Base-by-base conservation (phyloP, 2,113 vertebrate genomes). In the Orthonyx spaldingii region DNA sequence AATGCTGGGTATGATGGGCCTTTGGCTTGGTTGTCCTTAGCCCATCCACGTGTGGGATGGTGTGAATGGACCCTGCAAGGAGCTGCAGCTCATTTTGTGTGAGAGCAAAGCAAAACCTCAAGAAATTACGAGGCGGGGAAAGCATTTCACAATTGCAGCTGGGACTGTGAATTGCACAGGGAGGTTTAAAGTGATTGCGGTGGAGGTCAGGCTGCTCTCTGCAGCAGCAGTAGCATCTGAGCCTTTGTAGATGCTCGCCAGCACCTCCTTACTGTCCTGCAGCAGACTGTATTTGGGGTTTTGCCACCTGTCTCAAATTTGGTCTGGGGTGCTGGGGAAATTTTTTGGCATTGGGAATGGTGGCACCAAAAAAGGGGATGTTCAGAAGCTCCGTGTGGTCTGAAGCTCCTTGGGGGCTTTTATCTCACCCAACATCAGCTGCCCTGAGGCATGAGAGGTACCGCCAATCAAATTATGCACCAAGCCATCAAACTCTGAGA, bases 101-200 rank as follows among this genome's bases (percentile, higher is more conserved):
- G 15, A 66, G 39, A 82, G 41, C 28, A 37, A 61, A 68, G 53
- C 18, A 56, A 76, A 80, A 72, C 1, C 0, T n/a, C 0, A 2
- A 80, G 91, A 83, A 83, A 81, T 78, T 35, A 53, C 0, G 2
- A 81, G 42, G n/a, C 42, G 44, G 64, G 63, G 47, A 78, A 66
- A 2, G 13, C 1, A 0, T 60, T 87, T 91, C 33, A 21, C 52
- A 94, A 53, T 66, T 84, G 55, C 12, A 8, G 84, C 39, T 11
- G 39, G 44, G 44, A 39, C 66, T 21, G 23, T 39, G 57, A 41
- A 27, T 80, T 83, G 89, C 27, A 35, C 57, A 16, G 35, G 66
- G 61, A 59, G 39, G 30, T 79, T 82, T 75, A 22, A 59, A 46
- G 52, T 13, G 64, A 41, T 33, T 55, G 78, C 21, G 0, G 23